Percentiles rank a stretch among this genome's conserved stretches.
Conservation (phyloP, 1,140 invertebrate genomes). For the Diprion similis region DNA sequence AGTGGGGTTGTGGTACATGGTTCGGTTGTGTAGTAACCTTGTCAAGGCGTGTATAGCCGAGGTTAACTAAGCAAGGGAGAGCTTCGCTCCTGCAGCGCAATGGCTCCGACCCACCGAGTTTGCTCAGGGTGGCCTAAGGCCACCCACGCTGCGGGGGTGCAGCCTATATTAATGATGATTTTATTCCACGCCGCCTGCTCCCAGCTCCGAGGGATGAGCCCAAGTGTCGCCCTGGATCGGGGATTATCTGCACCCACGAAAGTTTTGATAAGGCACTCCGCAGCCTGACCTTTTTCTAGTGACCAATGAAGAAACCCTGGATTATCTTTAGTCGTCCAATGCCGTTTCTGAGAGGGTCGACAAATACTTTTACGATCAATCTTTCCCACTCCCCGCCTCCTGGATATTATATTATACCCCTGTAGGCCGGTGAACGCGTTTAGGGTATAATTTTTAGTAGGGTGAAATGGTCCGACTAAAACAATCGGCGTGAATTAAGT, state of each 20-base stretch:
- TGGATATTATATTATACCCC: too few species aligned
- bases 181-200: slow-evolving; percentile 1
- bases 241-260: background rate
- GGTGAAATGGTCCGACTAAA: too few species aligned
- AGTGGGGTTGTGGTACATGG: slow-evolving; percentile 2
- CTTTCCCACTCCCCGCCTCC: too few species aligned
- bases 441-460: too few species aligned
- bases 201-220: background rate
- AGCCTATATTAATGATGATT: slow-evolving; percentile 2
- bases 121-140: background rate
- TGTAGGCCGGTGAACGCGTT: too few species aligned
- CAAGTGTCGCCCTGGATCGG: background rate
- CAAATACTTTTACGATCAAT: slow-evolving; percentile 3
- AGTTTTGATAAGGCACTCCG: background rate
- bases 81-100: background rate
- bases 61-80: slow-evolving; percentile 4
- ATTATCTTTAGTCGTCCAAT: background rate
- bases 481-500: too few species aligned
- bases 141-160: slow-evolving; percentile 1
- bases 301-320: background rate
- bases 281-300: background rate
- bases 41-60: background rate
- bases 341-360: background rate
- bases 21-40: slow-evolving; percentile 5
- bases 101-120: background rate